Percentiles rank a stretch among this genome's conserved stretches.
phyloP scores from a whole-genome alignment of 2,888 invertebrate genomes.

The Trisateles emortualis region DNA sequence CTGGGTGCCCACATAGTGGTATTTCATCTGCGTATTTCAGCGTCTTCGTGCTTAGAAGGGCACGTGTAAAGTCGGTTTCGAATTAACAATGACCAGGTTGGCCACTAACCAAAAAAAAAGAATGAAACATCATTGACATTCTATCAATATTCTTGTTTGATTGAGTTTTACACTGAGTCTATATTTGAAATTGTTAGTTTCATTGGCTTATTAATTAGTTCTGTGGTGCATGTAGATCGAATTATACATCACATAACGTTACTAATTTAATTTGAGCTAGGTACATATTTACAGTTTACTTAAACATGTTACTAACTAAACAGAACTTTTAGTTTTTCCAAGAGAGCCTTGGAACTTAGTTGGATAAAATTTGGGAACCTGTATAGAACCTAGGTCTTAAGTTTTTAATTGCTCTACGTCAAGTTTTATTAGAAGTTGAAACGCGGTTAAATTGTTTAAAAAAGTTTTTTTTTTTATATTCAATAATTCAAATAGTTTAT shows the following conservation, averaged over 20 bases:
- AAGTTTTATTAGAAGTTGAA: slow-evolving; percentile 30
- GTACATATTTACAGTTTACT: slow-evolving; percentile 19
- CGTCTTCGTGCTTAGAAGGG: no score
- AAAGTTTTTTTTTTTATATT: no score
- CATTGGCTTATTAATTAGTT: background rate
- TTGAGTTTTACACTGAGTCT: no score
- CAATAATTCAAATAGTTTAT: no score
- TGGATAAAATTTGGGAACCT: slow-evolving; percentile 28
- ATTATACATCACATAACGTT: background rate
- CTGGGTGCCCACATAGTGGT: no score
- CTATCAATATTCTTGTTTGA: no score
- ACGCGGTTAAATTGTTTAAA: slow-evolving; percentile 20
- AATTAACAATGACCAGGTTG: no score
- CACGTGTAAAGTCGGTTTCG: no score
- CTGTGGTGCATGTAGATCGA: background rate
- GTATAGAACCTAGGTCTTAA: slow-evolving; percentile 29
- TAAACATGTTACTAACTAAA: slow-evolving; percentile 26
- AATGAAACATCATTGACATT: no score
- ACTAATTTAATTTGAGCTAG: slow-evolving; percentile 8
- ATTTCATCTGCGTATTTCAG: no score
- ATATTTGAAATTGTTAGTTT: no score
- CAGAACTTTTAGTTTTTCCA: slow-evolving; percentile 27
- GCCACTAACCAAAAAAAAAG: no score
- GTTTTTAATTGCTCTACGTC: slow-evolving; percentile 36
- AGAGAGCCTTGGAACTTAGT: slow-evolving; percentile 17